Evolutionary conservation across 2,113 vertebrate genomes (phyloP).

Genomic region (Daboia siamensis): DNA sequence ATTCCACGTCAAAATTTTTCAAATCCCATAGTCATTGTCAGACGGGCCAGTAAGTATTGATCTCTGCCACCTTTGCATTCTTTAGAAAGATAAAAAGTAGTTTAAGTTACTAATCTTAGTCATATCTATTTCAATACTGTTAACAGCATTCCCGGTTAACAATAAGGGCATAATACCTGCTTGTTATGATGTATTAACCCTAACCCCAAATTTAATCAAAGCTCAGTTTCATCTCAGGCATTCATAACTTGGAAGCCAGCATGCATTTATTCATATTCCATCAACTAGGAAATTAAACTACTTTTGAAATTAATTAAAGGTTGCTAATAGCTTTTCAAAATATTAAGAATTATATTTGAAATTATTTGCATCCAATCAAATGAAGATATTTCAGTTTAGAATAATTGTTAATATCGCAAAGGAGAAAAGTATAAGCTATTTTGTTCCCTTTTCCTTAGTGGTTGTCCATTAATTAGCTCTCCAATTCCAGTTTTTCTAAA

Average conservation of each 20-base stretch:
- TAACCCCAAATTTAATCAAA: not conserved
- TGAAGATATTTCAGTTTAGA: slow-evolving; percentile 53
- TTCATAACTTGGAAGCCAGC: not conserved
- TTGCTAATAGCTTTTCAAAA: not conserved
- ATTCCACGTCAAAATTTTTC: not conserved
- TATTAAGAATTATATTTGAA: slow-evolving; percentile 11
- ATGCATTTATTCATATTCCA: not conserved
- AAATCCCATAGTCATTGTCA: not conserved
- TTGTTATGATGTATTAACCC: not conserved
- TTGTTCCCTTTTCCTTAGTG: slow-evolving; percentile 70
- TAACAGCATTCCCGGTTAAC: not conserved
- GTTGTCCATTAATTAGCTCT: slow-evolving; percentile 91
- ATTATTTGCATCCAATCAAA: slow-evolving; percentile 61
- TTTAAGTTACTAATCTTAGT: not conserved
- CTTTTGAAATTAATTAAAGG: not conserved
- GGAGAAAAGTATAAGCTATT: slow-evolving; percentile 63
- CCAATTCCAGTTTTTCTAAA: slow-evolving; percentile 94
- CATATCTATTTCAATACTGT: not conserved
- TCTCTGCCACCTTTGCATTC: not conserved
- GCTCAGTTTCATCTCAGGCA: not conserved
- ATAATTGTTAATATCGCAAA: slow-evolving; percentile 52
- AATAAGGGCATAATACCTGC: not conserved
- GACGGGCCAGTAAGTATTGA: not conserved
- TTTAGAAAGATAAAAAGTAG: not conserved
- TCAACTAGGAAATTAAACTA: not conserved